Conservation (phyloP, 1,140 invertebrate genomes). For the Diprion similis region DNA sequence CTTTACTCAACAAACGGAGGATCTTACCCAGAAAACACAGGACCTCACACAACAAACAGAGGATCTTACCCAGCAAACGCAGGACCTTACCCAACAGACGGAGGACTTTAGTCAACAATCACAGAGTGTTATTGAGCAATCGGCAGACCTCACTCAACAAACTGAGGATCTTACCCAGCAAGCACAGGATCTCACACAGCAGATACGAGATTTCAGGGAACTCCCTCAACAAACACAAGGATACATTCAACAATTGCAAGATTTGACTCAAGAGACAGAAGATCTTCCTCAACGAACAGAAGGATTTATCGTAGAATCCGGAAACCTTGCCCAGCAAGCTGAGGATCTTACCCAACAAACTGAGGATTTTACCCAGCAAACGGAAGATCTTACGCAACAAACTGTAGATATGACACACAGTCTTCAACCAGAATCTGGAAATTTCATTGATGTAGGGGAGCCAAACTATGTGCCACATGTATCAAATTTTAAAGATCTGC, state of each 20-base stretch:
- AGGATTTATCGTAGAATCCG: slow-evolving; percentile 35
- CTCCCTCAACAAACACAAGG: slow-evolving; percentile 1
- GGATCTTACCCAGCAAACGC: slow-evolving; percentile 32
- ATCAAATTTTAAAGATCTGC: too few species aligned
- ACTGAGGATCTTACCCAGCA: slow-evolving; percentile 47
- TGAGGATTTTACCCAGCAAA: slow-evolving; percentile 21
- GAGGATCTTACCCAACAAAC: slow-evolving; percentile 27
- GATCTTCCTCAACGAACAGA: slow-evolving; percentile 30
- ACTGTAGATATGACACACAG: not conserved
- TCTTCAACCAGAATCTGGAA: slow-evolving; percentile 18
- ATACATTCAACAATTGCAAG: not conserved
- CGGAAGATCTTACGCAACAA: slow-evolving; percentile 14
- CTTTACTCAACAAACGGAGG: slow-evolving; percentile 36
- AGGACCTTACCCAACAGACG: slow-evolving; percentile 22
- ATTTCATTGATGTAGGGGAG: slow-evolving; percentile 12
- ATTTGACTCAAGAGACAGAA: slow-evolving; percentile 30
- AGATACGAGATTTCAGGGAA: not conserved
- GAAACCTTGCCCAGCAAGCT: slow-evolving; percentile 37
- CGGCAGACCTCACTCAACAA: slow-evolving; percentile 39
- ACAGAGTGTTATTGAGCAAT: slow-evolving; percentile 29
- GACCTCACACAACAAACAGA: slow-evolving; percentile 25
- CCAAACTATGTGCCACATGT: too few species aligned
- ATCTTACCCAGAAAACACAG: slow-evolving; percentile 19
- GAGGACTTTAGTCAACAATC: slow-evolving; percentile 24
- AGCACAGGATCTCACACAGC: slow-evolving; percentile 9